Conservation (phyloP, 2,888 invertebrate species). For the Cylindroiulus punctatus region DNA sequence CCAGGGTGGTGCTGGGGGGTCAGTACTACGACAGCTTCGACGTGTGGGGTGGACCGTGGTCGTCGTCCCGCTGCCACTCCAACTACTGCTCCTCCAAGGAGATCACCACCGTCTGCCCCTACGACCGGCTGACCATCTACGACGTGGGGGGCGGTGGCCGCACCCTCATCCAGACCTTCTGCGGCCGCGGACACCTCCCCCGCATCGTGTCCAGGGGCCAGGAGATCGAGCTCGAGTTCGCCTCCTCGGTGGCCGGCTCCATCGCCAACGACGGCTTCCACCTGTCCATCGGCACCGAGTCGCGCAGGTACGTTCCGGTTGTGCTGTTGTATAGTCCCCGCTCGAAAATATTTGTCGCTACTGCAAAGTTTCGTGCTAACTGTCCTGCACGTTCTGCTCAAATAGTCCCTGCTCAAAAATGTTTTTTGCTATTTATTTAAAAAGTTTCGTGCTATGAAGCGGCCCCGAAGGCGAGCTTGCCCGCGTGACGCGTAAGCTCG, state of each 20-base stretch:
- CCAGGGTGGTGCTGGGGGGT: conserved; percentile 58
- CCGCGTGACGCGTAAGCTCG: no score
- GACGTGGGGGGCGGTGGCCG: conserved; percentile 30
- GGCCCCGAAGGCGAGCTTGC: no score
- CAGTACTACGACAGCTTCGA: conserved; percentile 58
- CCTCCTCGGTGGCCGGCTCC: conserved; percentile 57
- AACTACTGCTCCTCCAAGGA: conserved; percentile 53
- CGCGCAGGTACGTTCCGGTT: background rate
- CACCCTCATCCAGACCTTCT: conserved; percentile 54
- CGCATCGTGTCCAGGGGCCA: conserved; percentile 57
- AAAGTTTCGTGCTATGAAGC: no score
- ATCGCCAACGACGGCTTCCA: conserved; percentile 58
- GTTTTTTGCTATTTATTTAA: no score
- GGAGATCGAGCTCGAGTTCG: conserved; percentile 57
- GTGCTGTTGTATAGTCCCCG: no score
- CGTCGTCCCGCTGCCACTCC: conserved; percentile 54
- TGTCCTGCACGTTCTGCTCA: no score
- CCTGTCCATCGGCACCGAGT: conserved; percentile 56
- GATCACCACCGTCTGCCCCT: conserved; percentile 56
- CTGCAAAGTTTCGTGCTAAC: no score
- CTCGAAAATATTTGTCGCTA: no score
- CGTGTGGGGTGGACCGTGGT: conserved; percentile 58
- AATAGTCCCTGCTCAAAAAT: no score
- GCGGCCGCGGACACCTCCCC: conserved; percentile 59
- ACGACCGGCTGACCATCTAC: conserved; percentile 57